Percentiles rank a stretch among this genome's conserved stretches.
These are phyloP conservation scores for Melitaea athalia DNA, from an alignment of 2,888 invertebrate genomes.

Conservation along the genomic window DNA sequence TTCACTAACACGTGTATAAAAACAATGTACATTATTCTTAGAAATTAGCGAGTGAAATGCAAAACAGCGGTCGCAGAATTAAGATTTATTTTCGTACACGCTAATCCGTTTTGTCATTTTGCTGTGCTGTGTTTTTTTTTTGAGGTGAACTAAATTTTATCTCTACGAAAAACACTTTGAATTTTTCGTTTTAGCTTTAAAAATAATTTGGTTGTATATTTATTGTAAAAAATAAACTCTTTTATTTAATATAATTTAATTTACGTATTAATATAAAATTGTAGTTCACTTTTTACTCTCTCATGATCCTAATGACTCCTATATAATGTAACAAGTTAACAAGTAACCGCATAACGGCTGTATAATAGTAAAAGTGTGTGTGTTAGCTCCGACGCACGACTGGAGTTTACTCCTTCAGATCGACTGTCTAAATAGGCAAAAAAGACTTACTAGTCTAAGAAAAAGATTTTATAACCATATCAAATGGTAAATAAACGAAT, in stretches of 20 bases:
- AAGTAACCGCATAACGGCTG: no score
- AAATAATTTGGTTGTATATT: background rate
- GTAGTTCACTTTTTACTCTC: no score
- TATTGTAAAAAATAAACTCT: background rate
- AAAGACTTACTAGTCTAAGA: no score
- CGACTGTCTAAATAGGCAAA: no score
- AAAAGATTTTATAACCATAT: no score
- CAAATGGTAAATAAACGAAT: no score
- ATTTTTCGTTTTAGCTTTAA: background rate
- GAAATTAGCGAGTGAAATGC: conserved; percentile 9
- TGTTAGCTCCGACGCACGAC: no score
- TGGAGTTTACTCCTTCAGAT: no score
- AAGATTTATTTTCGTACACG: conserved; percentile 14
- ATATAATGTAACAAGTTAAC: no score
- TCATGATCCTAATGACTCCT: no score
- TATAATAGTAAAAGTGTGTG: no score
- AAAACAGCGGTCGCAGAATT: conserved; percentile 11
- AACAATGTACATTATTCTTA: conserved; percentile 6
- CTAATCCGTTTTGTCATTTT: conserved; percentile 13
- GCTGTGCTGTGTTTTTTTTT: conserved; percentile 1
- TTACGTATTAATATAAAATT: no score
- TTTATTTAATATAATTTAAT: background rate
- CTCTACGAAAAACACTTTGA: background rate
- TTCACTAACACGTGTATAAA: background rate
- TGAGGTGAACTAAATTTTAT: background rate